Evolutionary conservation across 2,113 vertebrate genomes (phyloP), one percentile per base, ranked within the genome.

Genomic region (Spilogale gracilis): DNA sequence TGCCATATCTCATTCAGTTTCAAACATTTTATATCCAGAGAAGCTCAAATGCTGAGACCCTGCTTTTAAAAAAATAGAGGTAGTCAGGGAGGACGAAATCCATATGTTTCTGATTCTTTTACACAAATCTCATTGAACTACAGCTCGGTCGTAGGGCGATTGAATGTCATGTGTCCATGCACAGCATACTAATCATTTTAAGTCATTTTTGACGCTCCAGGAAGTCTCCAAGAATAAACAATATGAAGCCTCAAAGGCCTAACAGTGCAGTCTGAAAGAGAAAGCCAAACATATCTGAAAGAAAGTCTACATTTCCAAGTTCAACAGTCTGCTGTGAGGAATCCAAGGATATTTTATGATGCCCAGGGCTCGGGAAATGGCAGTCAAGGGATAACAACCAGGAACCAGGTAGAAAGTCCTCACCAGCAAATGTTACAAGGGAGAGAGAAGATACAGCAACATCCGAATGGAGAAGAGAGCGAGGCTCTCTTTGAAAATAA

Each of bases 61-160:
- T 96, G 65, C 48, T 94, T 95, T 94, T 69, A 61, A 78, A 97
- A 86, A 97, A 89, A 50, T 95, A 45, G 84, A 95, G 91, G 96
- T 96, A 86, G 96, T 96, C 78, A 65, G 65, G 18, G 90, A 95
- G 89, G 74, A 96, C 96, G 91, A 97, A 97, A 97, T 97, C 96
- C 97, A 98, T 97, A 96, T 98, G 98, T 98, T 97, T 97, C 96
- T 94, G 79, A 97, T 95, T 97, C 97, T 94, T 97, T 98, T 97
- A 97, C 96, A 94, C 91, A 97, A 96, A 97, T 93, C 91, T 98
- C 97, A 98, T 97, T 97, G 97, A 98, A 98, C 98, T 98, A 96
- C 97, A 95, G 91, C 91, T 93, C 69, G 86, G 93, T 20, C 13
- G 48, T 32, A 98, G 96, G 96, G 92, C 6, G 43, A 96, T 50